Base-by-base conservation (phyloP, 1,140 invertebrate species). In the Agrypnia vestita region DNA sequence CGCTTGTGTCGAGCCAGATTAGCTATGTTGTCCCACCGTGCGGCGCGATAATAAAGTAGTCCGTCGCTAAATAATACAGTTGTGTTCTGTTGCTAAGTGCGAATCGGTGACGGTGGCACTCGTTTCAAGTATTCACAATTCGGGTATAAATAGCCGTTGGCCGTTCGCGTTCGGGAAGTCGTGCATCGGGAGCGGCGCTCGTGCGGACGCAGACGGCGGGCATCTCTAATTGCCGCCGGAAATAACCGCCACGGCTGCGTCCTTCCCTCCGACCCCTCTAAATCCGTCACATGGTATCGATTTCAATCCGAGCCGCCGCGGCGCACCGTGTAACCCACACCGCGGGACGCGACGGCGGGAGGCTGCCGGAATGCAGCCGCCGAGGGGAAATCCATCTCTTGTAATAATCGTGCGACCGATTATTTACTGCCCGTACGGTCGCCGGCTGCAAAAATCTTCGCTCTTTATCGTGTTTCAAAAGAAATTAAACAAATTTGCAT, bases 251-350 rank as follows among this genome's bases (percentile, higher is more conserved):
- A 55, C 72, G 72, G 17, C 49, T 47, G 64, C 46, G 51, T 53
- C 21, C 72, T 35, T n/a, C 21, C 72, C 15, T n/a, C 12, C 11
- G 15, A 74, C 15, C 15, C 46, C 53, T 53, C 72, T 74, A 74
- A 74, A 55, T 74, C 46, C 53, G 72, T 55, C 72, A 74, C 53
- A 74, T 55, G 46, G 51, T 74, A 74, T 74, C 55, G 72, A 74
- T 74, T 74, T 19, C 72, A 74, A 13, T 15, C 61, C 9, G 61
- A 15, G 15, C 61, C 61, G 25, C 21, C 21, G n/a, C 61, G n/a
- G n/a, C n/a, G 49, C 8, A 9, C 49, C 49, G 49, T 15, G 49
- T 13, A 12, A 12, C 3, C 49, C 8, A 15, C 49, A 15, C 49
- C 49, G 49, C 8, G 11, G 49, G 1, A 12, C 49, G 1, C 49